These are phyloP conservation scores for Drosophila eohydei DNA, from an alignment of 2,888 invertebrate genomes.

Conservation along the genomic window DNA sequence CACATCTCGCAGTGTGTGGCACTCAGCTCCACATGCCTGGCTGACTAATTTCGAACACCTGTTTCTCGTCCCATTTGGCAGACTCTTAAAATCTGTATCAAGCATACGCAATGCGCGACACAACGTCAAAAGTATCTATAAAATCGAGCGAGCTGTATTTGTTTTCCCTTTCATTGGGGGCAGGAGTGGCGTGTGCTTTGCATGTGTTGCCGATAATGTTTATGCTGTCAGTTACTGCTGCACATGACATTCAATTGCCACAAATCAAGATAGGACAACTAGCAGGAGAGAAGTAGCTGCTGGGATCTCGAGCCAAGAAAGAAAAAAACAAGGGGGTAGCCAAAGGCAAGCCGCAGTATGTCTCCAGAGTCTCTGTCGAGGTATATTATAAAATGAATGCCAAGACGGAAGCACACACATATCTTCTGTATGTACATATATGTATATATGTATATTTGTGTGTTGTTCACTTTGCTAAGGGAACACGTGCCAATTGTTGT, in stretches of 20 bases:
- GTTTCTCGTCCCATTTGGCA: slow-evolving; percentile 47
- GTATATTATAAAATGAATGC: slow-evolving; percentile 56
- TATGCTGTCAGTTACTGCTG: slow-evolving; percentile 66
- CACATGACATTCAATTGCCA: slow-evolving; percentile 78
- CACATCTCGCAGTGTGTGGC: neutral
- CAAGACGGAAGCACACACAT: slow-evolving; percentile 45
- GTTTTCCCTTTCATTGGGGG: neutral
- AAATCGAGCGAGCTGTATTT: slow-evolving; percentile 20
- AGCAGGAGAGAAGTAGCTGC: slow-evolving; percentile 31
- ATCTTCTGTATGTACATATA: slow-evolving; percentile 3
- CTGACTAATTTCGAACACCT: slow-evolving; percentile 60
- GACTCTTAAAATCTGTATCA: slow-evolving; percentile 25
- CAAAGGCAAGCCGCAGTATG: slow-evolving; percentile 19
- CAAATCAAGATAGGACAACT: slow-evolving; percentile 71
- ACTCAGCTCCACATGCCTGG: slow-evolving; percentile 15
- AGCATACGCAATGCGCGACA: slow-evolving; percentile 59
- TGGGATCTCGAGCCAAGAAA: slow-evolving; percentile 2
- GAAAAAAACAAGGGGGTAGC: slow-evolving; percentile 7
- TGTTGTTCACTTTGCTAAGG: slow-evolving; percentile 17
- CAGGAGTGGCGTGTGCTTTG: slow-evolving; percentile 20
- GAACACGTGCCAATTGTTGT: slow-evolving; percentile 65
- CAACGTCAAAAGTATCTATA: slow-evolving; percentile 61
- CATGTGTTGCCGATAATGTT: slow-evolving; percentile 72
- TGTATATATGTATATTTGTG: neutral
- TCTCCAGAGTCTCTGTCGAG: slow-evolving; percentile 18